These are phyloP conservation scores for Apodemia duryi DNA, from an alignment of 2,888 invertebrate species.

Conservation along the genomic window DNA sequence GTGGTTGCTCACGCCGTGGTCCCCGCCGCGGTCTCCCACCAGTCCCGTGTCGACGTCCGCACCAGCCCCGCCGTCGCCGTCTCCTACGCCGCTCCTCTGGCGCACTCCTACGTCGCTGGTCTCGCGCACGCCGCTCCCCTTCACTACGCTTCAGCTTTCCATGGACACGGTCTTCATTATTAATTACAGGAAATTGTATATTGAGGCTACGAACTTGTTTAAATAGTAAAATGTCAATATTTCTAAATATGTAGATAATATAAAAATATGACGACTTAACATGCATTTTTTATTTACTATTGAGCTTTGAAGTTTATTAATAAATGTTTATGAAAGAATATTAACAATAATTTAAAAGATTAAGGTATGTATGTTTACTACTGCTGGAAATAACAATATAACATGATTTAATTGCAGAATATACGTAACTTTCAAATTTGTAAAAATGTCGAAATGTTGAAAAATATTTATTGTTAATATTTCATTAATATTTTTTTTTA, in stretches of 20 bases:
- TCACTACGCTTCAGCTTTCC: slow-evolving; percentile 20
- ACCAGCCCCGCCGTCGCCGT: slow-evolving; percentile 33
- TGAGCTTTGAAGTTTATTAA: neutral
- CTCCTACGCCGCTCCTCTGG: neutral
- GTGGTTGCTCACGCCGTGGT: slow-evolving; percentile 29
- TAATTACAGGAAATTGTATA: neutral
- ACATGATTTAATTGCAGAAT: too few species aligned
- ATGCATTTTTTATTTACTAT: neutral
- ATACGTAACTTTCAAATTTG: too few species aligned
- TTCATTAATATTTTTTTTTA: too few species aligned
- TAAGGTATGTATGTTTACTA: too few species aligned
- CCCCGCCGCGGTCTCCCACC: slow-evolving; percentile 45
- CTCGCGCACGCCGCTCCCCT: slow-evolving; percentile 35
- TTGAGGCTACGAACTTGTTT: slow-evolving; percentile 9
- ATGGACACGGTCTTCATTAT: slow-evolving; percentile 34
- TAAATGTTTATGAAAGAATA: too few species aligned
- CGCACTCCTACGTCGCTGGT: slow-evolving; percentile 26
- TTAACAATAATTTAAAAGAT: too few species aligned
- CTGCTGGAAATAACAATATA: too few species aligned
- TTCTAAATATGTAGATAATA: slow-evolving; percentile 10
- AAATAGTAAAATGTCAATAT: slow-evolving; percentile 38
- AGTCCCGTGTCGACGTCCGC: slow-evolving; percentile 39
- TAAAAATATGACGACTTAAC: slow-evolving; percentile 15
- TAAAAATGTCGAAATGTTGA: too few species aligned
- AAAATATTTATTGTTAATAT: too few species aligned